Base-by-base conservation (phyloP, 2,888 invertebrate genomes). In the Coecobrya sp. region DNA sequence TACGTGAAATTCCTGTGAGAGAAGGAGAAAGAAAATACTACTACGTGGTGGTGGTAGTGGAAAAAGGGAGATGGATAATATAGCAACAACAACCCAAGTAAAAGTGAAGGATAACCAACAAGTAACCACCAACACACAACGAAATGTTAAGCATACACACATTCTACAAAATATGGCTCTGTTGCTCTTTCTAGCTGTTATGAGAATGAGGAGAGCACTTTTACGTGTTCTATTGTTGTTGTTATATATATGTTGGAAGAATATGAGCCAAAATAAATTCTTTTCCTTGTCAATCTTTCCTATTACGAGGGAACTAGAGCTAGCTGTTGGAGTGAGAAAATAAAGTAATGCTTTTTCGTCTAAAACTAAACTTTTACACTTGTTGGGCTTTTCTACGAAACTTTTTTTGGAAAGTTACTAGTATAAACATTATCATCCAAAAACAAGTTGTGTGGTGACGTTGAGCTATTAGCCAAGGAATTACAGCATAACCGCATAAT, bases 1-100 rank as follows among this genome's bases (percentile, higher is more conserved):
- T 68, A 86, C 68, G 70, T 68, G 85, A 49, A 86, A 86, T 86
- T 86, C 85, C 85, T 85, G 22, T 42, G 85, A 86, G 85, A 86
- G 85, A 65, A 27, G 13, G 65, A 65, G 65, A 65, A 65, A 65
- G 65, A 65, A 65, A 65, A 65, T 65, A 27, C 65, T 65, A 59
- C 65, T n/a, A 7, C 22, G 65, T 27, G 27, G 27, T 65, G 36
- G 36, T 4, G 7, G n/a, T 4, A 36, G 36, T 36, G 36, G 36
- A 7, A 27, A 22, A 13, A 55, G 13, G 11, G 19, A n/a, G 59
- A 59, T 59, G 59, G 59, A 65, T 65, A 65, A 27, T 59, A 42
- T n/a, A n/a, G n/a, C n/a, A n/a, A 30, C 10, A 81, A 27, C 10
- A 49, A n/a, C 0, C 16, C 52, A 79, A 16, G 27, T 30, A 27